These are phyloP conservation scores for Heloderma charlesbogerti DNA, from an alignment of 2,113 vertebrate genomes.

Conservation along the genomic window DNA sequence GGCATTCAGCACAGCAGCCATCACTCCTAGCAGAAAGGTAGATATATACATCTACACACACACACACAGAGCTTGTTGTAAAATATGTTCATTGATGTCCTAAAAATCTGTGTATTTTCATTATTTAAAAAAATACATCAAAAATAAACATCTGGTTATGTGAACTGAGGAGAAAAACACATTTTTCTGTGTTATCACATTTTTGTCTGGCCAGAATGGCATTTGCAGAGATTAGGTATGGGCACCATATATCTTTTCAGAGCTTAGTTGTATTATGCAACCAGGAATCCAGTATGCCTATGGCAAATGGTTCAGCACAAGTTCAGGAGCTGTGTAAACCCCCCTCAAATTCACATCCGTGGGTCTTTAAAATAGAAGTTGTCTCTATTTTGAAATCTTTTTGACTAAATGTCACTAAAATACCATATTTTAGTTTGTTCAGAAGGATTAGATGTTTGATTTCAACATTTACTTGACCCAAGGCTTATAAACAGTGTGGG, in stretches of 20 bases:
- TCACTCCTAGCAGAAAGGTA: background rate
- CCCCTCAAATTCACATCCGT: conserved; percentile 7
- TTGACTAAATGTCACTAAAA: conserved; percentile 29
- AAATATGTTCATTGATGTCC: background rate
- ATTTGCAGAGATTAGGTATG: background rate
- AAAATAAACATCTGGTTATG: background rate
- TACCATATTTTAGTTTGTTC: conserved; percentile 14
- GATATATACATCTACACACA: background rate
- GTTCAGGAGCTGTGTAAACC: background rate
- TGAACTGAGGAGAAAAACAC: background rate
- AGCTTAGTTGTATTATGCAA: background rate
- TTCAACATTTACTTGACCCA: conserved; percentile 11
- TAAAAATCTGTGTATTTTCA: background rate
- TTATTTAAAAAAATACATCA: background rate
- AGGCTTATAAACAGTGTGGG: background rate
- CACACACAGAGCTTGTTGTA: background rate
- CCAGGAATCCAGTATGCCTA: background rate
- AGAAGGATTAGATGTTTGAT: conserved; percentile 4
- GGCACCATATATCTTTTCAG: background rate
- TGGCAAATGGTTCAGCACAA: conserved; percentile 21
- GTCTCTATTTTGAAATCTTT: conserved; percentile 22
- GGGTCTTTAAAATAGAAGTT: conserved; percentile 11
- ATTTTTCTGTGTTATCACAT: background rate
- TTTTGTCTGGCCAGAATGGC: background rate
- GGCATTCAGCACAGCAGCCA: background rate